Percentiles rank a stretch among this genome's conserved stretches.
phyloP scores from a whole-genome alignment of 2,888 invertebrate genomes.

The Drosophila mimica region DNA sequence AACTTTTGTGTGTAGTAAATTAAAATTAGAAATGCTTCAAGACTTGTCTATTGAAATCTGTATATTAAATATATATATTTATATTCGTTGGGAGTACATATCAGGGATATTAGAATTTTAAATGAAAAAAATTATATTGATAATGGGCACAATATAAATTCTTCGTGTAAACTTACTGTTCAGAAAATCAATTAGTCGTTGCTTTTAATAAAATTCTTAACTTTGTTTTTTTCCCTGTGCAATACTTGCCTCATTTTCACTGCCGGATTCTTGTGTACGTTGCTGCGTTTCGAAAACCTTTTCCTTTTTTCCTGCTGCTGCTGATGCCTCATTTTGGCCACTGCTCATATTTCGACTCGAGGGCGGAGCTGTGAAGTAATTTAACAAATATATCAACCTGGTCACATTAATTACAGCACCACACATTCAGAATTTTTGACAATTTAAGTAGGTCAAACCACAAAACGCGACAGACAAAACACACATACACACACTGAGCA shows the following conservation, averaged over 20 bases:
- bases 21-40: not conserved
- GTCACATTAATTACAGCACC: conserved; percentile 48
- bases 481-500: conserved; percentile 14
- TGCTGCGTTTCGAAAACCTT: conserved; percentile 82
- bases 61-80: not conserved
- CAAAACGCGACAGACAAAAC: conserved; percentile 50
- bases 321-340: conserved; percentile 81
- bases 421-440: conserved; percentile 58
- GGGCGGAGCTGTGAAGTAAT: conserved; percentile 35
- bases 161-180: not conserved
- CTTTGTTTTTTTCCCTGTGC: not conserved
- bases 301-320: conserved; percentile 70
- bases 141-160: not conserved
- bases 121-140: not conserved
- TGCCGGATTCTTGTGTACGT: conserved; percentile 78
- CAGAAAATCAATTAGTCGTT: not conserved
- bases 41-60: not conserved
- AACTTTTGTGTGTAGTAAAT: not conserved
- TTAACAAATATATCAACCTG: conserved; percentile 34
- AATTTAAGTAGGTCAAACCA: conserved; percentile 72
- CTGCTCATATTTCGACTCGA: conserved; percentile 81
- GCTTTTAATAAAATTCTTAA: not conserved
- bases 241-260: conserved; percentile 82
- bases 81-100: not conserved
- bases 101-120: not conserved